phyloP scores from a whole-genome alignment of 1,140 invertebrate genomes.

The Musca domestica region DNA sequence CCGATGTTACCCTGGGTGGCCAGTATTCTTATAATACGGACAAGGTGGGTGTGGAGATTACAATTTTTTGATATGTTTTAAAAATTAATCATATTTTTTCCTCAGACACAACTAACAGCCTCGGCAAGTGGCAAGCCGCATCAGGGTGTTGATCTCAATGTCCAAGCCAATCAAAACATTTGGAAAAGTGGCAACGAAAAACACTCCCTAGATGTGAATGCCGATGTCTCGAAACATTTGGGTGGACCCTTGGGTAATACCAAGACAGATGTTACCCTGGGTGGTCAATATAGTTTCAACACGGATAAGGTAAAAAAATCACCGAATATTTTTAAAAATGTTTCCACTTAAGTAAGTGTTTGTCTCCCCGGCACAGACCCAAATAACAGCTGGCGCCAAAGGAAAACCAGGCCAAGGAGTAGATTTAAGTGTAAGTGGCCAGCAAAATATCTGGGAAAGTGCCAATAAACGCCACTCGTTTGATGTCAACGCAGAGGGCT shows the following conservation, averaged over 20 bases:
- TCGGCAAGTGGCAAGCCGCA: too few species aligned
- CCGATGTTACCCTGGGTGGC: too few species aligned
- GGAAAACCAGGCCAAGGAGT: background rate
- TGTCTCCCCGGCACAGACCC: background rate
- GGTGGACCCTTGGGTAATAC: background rate
- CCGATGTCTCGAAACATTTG: background rate
- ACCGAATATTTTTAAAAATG: too few species aligned
- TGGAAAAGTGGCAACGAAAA: conserved; percentile 46
- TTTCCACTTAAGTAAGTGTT: too few species aligned
- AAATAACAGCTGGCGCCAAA: background rate
- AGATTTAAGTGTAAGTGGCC: background rate
- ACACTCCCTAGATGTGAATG: conserved; percentile 38
- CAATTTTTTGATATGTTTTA: too few species aligned
- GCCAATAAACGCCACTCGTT: background rate
- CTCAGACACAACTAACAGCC: too few species aligned
- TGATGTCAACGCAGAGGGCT: background rate
- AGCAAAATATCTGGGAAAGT: conserved; percentile 1
- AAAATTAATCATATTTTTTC: too few species aligned
- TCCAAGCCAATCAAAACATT: conserved; percentile 37
- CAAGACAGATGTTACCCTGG: background rate
- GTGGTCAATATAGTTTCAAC: background rate
- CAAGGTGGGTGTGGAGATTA: too few species aligned
- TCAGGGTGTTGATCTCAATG: conserved; percentile 43
- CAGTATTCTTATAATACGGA: too few species aligned
- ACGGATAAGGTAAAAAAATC: too few species aligned